A percentile compares a stretch with the other conserved stretches of the same genome.
Evolutionary conservation across 2,113 vertebrate genomes (phyloP).

Genomic region (Chinchilla lanigera): DNA sequence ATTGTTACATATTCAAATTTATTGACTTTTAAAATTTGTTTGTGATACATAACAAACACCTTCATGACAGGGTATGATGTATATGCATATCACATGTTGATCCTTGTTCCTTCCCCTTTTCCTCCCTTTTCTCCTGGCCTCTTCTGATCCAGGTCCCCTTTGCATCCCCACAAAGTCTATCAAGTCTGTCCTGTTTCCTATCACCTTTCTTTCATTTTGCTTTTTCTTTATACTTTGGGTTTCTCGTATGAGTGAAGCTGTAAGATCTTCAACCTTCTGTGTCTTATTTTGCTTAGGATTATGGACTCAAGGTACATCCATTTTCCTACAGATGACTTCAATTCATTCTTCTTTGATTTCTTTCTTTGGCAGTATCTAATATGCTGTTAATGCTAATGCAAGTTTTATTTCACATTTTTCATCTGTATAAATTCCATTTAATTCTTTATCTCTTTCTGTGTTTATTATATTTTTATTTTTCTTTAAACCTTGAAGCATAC

Average conservation of each 20-base stretch:
- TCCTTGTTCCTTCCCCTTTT: neutral
- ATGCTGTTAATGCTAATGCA: neutral
- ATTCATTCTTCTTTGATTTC: neutral
- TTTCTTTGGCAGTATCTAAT: neutral
- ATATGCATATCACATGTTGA: neutral
- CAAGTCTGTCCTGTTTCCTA: neutral
- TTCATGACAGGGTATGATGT: neutral
- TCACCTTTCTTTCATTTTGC: neutral
- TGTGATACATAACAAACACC: neutral
- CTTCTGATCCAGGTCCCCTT: neutral
- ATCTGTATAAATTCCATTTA: neutral
- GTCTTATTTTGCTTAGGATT: neutral
- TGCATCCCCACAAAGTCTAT: neutral
- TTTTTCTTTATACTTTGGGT: neutral
- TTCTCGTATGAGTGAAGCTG: neutral
- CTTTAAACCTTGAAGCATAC: neutral
- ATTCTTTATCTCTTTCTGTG: neutral
- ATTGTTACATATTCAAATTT: neutral
- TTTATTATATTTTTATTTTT: neutral
- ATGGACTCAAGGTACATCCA: neutral
- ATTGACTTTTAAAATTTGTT: neutral
- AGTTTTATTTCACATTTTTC: neutral
- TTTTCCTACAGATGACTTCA: neutral
- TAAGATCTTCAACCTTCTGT: neutral
- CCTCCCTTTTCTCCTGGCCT: neutral